These are phyloP conservation scores for Lycia hirtaria DNA, from an alignment of 2,888 invertebrate genomes.

Conservation along the genomic window DNA sequence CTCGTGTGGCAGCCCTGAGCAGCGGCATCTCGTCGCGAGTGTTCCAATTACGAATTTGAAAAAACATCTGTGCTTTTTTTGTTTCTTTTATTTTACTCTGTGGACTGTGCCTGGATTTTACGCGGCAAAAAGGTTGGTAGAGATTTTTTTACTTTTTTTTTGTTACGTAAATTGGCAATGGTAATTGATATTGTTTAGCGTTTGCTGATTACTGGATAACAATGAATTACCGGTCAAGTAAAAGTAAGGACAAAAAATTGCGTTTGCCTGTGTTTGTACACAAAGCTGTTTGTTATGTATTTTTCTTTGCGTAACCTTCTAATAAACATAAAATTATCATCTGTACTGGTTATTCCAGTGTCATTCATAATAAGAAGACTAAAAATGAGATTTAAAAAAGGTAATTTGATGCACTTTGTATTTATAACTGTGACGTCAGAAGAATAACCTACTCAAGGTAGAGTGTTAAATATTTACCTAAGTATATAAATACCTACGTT, in stretches of 20 bases:
- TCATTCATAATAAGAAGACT: neutral
- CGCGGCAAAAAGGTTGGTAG: slow-evolving; percentile 61
- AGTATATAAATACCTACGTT: neutral
- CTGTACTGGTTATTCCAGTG: slow-evolving; percentile 8
- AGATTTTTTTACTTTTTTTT: slow-evolving; percentile 31
- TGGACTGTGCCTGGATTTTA: slow-evolving; percentile 73
- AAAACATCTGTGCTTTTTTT: slow-evolving; percentile 55
- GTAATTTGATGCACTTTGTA: neutral
- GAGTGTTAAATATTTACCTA: neutral
- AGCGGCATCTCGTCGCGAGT: slow-evolving; percentile 63
- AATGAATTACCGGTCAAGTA: slow-evolving; percentile 46
- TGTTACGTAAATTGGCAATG: slow-evolving; percentile 32
- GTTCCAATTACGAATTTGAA: slow-evolving; percentile 57
- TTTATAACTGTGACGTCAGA: neutral
- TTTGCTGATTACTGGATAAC: slow-evolving; percentile 45
- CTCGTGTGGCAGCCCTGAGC: slow-evolving; percentile 47
- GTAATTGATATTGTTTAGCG: slow-evolving; percentile 38
- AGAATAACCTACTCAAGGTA: neutral
- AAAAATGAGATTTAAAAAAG: neutral
- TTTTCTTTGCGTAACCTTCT: slow-evolving; percentile 20
- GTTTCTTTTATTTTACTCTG: slow-evolving; percentile 58
- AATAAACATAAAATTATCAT: slow-evolving; percentile 2
- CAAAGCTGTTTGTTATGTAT: slow-evolving; percentile 28
- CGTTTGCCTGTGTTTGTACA: slow-evolving; percentile 26
- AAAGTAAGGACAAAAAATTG: slow-evolving; percentile 44